These are phyloP conservation scores for Octopus sinensis DNA, from an alignment of 1,140 invertebrate species.

Conservation along the genomic window DNA sequence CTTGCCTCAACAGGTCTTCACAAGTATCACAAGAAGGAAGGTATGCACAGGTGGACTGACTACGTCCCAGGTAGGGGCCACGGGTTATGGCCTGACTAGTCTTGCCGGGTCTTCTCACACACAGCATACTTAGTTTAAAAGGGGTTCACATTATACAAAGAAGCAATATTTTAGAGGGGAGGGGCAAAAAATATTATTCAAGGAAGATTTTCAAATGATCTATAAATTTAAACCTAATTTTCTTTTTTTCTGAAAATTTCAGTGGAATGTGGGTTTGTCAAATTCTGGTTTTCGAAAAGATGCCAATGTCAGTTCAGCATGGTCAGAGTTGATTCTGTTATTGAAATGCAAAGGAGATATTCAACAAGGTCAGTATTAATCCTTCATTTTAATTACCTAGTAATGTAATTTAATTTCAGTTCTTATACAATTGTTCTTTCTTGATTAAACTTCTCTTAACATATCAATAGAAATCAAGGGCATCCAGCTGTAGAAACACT, in stretches of 20 bases:
- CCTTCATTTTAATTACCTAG: too few species aligned
- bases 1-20: too few species aligned
- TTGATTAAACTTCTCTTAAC: too few species aligned
- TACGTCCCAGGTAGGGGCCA: too few species aligned
- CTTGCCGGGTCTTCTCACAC: not conserved
- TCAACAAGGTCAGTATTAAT: constrained; percentile 48
- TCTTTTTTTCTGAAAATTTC: not conserved
- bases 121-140: not conserved
- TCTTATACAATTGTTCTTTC: too few species aligned
- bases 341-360: constrained; percentile 55
- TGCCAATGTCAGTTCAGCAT: constrained; percentile 53
- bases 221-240: constrained; percentile 12
- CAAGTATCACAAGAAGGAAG: too few species aligned
- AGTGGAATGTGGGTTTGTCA: constrained; percentile 50
- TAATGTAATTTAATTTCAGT: too few species aligned
- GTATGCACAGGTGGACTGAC: too few species aligned
- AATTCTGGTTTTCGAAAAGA: constrained; percentile 40
- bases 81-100: not conserved
- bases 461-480: too few species aligned
- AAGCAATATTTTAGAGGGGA: not conserved
- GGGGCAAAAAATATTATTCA: not conserved
- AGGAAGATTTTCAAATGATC: not conserved
- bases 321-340: constrained; percentile 56
- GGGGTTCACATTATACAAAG: not conserved
- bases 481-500: too few species aligned